Base-by-base conservation (phyloP, 2,113 vertebrate genomes). In the Perca fluviatilis region DNA sequence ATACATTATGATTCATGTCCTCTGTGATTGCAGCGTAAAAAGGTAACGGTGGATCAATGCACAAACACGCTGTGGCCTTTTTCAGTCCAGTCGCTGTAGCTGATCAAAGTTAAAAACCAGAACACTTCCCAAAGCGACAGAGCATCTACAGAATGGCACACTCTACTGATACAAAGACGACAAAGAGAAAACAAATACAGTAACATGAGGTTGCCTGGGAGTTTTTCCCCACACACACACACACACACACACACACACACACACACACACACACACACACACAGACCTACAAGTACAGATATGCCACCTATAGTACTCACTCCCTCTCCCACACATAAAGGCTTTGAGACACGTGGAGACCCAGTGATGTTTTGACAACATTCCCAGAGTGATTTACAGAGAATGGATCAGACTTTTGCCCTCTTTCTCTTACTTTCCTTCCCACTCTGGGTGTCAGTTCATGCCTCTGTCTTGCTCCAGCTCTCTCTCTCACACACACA, bases 291-390 rank as follows among this genome's bases (percentile, higher is more conserved):
- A 68, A 79, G 61, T 46, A 47, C 67, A 77, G 62, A 71, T 75
- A 64, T 77, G 75, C 70, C 77, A 83, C 67, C 75, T 79, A 77
- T 61, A 65, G 49, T 21, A 25, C 51, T 57, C 54, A 1, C 71
- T 18, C 71, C 12, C 50, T 21, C 69, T 47, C 72, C 40, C 68
- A 70, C 62, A 68, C 15, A 77, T 15, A 12, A 54, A 84, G 12
- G 33, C 63, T 78, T 18, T 14, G 65, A 85, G 79, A 58, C 67
- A 79, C 78, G 86, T 53, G 56, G 69, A 79, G 76, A 85, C 56
- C 64, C 3, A 47, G 63, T 63, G 65, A 56, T 86, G 62, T 87
- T 92, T 89, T 86, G 84, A 91, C 76, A 83, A 90, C 72, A 84
- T 21, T 87, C 79, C 65, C 82, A 80, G 75, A 1, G 19, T 86